Evolutionary conservation across 2,797 vertebrate genomes (phyloP).

Genomic region (Perodicticus potto): DNA sequence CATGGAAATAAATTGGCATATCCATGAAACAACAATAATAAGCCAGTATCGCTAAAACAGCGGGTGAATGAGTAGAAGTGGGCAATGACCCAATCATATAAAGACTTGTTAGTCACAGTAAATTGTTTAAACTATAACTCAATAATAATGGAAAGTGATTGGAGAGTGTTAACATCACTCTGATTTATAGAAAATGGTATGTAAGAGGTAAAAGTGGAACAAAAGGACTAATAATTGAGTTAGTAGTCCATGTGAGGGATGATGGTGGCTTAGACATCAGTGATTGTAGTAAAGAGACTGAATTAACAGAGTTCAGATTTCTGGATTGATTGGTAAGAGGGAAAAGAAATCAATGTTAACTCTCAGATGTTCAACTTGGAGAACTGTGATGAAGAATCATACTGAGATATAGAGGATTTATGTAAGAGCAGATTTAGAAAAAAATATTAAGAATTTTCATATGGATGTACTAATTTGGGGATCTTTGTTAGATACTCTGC

Average conservation of each 20-base stretch:
- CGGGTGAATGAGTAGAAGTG: background rate
- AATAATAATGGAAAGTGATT: background rate
- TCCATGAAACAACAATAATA: background rate
- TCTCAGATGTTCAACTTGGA: background rate
- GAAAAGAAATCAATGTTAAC: background rate
- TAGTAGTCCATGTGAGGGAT: background rate
- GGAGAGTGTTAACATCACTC: background rate
- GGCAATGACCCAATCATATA: background rate
- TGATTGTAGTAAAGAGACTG: background rate
- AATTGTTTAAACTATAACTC: background rate
- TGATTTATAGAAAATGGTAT: constrained; percentile 7
- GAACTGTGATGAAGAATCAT: background rate
- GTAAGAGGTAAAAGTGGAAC: background rate
- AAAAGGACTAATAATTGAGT: background rate
- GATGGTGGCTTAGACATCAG: background rate
- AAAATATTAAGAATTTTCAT: background rate
- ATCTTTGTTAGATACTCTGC: constrained; percentile 18
- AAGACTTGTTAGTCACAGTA: background rate
- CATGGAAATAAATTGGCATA: background rate
- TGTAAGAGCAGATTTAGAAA: background rate
- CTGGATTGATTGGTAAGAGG: background rate
- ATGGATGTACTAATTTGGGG: background rate
- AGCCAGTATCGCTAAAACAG: background rate
- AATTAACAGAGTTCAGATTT: constrained; percentile 33
- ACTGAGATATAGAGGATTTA: background rate